Percentiles rank a stretch among this genome's conserved stretches.
These are phyloP conservation scores for Rhinolophus ferrumequinum DNA, from an alignment of 2,113 vertebrate species.

Conservation along the genomic window DNA sequence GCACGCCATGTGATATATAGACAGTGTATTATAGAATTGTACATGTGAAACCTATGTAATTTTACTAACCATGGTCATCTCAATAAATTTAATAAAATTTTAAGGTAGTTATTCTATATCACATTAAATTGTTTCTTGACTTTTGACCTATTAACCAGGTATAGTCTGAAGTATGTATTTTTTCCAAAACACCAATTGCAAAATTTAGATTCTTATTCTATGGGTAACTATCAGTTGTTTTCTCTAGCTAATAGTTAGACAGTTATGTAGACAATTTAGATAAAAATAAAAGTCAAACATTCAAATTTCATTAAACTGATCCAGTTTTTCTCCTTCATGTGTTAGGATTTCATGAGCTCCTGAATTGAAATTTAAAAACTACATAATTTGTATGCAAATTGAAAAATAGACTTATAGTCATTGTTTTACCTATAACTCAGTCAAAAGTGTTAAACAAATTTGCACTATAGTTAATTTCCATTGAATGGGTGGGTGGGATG, in stretches of 20 bases:
- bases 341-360: background rate
- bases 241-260: background rate
- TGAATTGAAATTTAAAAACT: background rate
- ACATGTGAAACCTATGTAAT: too few relatives aligned
- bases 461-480: background rate
- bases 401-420: conserved; percentile 23
- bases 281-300: background rate
- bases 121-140: background rate
- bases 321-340: background rate
- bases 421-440: conserved; percentile 45
- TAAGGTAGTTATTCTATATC: background rate
- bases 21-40: too few relatives aligned
- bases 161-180: background rate
- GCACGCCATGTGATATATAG: too few relatives aligned
- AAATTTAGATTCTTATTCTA: background rate
- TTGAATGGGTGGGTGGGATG: background rate
- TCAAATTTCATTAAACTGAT: background rate
- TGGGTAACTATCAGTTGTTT: background rate
- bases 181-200: background rate
- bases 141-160: background rate
- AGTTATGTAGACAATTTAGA: background rate
- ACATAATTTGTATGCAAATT: background rate
- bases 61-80: too few relatives aligned
- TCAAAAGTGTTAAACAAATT: background rate
- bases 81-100: too few relatives aligned